Conservation (phyloP, 2,888 invertebrate genomes). For the Drosophila seclusa region DNA sequence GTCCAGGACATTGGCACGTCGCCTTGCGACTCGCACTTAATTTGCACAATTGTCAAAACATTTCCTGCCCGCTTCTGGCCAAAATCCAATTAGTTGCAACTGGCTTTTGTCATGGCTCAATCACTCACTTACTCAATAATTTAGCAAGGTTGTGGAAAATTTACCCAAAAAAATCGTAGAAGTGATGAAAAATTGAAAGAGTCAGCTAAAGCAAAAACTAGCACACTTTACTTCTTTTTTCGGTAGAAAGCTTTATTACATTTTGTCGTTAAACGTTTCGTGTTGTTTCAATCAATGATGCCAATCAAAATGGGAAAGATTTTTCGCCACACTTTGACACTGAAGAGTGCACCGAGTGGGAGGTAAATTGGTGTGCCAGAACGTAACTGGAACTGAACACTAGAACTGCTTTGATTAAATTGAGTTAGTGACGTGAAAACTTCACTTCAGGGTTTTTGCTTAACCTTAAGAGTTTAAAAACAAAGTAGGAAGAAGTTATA, state of each 20-base stretch:
- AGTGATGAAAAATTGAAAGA: conserved; percentile 6
- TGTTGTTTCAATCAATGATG: conserved; percentile 83
- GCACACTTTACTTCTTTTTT: conserved; percentile 56
- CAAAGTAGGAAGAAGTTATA: background rate
- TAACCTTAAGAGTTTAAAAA: background rate
- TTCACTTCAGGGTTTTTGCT: background rate
- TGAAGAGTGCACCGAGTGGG: conserved; percentile 27
- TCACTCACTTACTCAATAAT: conserved; percentile 63
- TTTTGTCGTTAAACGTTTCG: conserved; percentile 74
- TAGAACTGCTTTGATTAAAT: conserved; percentile 18
- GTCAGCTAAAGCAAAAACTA: conserved; percentile 63
- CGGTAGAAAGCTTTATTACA: conserved; percentile 56
- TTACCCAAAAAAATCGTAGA: conserved; percentile 2
- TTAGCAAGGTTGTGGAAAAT: conserved; percentile 46
- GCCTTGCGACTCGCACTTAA: conserved; percentile 60
- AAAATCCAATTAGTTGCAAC: conserved; percentile 74
- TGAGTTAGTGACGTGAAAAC: background rate
- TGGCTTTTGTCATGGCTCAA: conserved; percentile 61
- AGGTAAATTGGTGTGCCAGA: conserved; percentile 5
- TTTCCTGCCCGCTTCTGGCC: conserved; percentile 62
- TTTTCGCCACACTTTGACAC: conserved; percentile 62
- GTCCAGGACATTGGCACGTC: conserved; percentile 76
- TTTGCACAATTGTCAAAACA: conserved; percentile 78
- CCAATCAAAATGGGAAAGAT: conserved; percentile 79
- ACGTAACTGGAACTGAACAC: conserved; percentile 19